Percentiles rank a stretch among this genome's conserved stretches.
Conservation (phyloP, 2,888 invertebrate genomes). For the Orthosia gothica region DNA sequence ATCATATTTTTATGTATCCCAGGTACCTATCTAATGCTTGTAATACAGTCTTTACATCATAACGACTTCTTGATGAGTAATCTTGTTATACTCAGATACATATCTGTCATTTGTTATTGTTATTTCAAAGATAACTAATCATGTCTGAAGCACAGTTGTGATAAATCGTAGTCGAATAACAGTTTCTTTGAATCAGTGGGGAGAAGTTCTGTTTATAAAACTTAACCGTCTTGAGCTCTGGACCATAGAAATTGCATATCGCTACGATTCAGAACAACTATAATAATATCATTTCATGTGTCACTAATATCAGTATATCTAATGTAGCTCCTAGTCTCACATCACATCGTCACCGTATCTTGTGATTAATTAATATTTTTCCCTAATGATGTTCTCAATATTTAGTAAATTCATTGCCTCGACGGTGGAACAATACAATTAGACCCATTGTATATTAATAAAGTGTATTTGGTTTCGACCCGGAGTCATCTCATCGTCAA, state of each 20-base stretch:
- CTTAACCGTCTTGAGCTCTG: not conserved
- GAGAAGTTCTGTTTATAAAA: not conserved
- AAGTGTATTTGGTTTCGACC: not conserved
- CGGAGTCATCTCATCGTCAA: not conserved
- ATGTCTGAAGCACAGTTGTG: not conserved
- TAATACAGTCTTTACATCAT: not conserved
- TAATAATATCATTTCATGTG: not conserved
- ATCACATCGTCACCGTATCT: not conserved
- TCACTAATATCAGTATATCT: not conserved
- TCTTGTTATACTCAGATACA: not conserved
- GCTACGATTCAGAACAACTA: not conserved
- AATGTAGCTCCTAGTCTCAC: not conserved
- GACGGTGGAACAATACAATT: slow-evolving; percentile 4
- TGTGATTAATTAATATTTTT: slow-evolving; percentile 9
- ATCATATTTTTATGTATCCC: not conserved
- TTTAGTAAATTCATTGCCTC: not conserved
- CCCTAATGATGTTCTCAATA: not conserved
- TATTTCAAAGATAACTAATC: slow-evolving; percentile 5
- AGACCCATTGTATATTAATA: not conserved
- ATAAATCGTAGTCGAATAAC: not conserved
- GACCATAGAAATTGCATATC: not conserved
- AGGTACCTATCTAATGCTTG: not conserved
- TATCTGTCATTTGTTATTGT: slow-evolving; percentile 23
- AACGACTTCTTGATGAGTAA: slow-evolving; percentile 22
- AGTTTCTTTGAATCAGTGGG: slow-evolving; percentile 3